Base-by-base conservation (phyloP, 1,140 invertebrate genomes). In the Helicoverpa zea region DNA sequence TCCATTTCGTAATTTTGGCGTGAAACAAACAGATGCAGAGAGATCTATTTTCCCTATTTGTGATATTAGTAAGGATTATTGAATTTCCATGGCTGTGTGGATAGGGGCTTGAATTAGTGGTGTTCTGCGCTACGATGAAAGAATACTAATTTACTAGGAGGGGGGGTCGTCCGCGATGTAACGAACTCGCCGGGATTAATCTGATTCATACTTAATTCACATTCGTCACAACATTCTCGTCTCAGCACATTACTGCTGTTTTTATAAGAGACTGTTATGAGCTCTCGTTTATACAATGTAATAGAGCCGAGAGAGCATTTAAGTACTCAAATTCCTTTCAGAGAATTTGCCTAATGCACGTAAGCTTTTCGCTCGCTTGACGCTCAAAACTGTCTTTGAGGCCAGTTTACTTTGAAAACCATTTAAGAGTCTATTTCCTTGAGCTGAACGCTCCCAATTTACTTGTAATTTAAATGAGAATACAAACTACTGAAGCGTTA, bases 91-190 rank as follows among this genome's bases (percentile, higher is more conserved):
- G 29, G 58, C 43, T 3, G 18, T 61, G 43, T 75, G n/a, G 47
- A 54, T 75, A 61, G 35, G 43, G 73, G 68, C 12, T 49, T 70
- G 54, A 52, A 72, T 70, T 70, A 79, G 78, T 61, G 68, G 54
- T 43, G 56, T 43, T 54, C n/a, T 5, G 18, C 35, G n/a, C 51
- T 16, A 59, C 78, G 78, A 18, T 10, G 43, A 51, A 16, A 12
- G 72, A 80, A 80, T 68, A 81, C 63, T 81, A 81, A 81, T 76
- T 56, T n/a, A 66, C 54, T 51, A 18, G 52, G 35, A 23, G 23
- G 23, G 23, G 63, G 52, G 76, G 51, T 18, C 35, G 54, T 11
- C 13, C 9, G 51, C 30, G 52, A 72, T 47, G 47, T 74, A 79
- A 79, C 78, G 56, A 72, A 75, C 79, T 49, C 49, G 47, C 3